These are phyloP conservation scores for Achlya flavicornis DNA, from an alignment of 2,888 invertebrate species.

Conservation along the genomic window DNA sequence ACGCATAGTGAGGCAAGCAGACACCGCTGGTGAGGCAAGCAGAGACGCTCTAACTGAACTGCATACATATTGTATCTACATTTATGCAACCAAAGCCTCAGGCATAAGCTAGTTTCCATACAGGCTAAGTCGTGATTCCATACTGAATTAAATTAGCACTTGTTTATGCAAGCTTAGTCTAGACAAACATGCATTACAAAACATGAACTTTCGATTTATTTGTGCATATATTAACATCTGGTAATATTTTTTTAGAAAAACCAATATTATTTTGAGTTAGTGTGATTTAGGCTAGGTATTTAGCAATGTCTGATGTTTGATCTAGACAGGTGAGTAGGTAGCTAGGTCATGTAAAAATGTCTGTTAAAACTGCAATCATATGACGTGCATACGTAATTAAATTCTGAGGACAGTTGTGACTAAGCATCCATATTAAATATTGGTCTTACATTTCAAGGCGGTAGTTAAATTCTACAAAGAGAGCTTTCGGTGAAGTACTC, in stretches of 20 bases:
- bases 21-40: too few relatives aligned
- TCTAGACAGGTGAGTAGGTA: neutral
- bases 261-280: neutral
- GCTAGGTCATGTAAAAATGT: neutral
- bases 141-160: neutral
- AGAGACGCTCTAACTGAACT: too few relatives aligned
- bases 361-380: neutral
- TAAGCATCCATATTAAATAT: too few relatives aligned
- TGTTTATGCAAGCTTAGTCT: neutral
- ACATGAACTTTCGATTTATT: neutral
- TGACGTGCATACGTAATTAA: too few relatives aligned
- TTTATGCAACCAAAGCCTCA: too few relatives aligned
- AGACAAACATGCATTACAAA: neutral
- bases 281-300: neutral
- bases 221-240: conserved; percentile 2
- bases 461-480: too few relatives aligned
- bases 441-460: too few relatives aligned
- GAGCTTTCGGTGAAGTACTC: too few relatives aligned
- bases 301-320: neutral
- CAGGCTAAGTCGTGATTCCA: neutral
- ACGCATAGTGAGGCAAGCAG: too few relatives aligned
- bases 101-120: neutral
- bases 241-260: neutral
- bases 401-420: too few relatives aligned
- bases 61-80: too few relatives aligned